Percentiles rank a stretch among this genome's conserved stretches.
Conservation (phyloP, 2,113 vertebrate genomes). For the Limanda limanda region DNA sequence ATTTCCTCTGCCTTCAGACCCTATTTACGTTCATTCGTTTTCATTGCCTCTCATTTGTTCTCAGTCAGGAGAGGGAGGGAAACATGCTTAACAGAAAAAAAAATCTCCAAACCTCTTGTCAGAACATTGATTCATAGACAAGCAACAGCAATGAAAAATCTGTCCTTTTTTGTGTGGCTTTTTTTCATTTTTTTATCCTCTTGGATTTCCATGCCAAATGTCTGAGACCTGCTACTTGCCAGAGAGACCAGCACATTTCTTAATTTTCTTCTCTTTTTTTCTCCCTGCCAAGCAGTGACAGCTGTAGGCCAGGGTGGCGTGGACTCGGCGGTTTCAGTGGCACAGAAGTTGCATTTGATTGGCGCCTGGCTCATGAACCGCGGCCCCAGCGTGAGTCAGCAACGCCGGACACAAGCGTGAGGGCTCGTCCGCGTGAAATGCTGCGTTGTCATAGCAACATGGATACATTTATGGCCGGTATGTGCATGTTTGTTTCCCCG, state of each 20-base stretch:
- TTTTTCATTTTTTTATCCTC: slow-evolving; percentile 12
- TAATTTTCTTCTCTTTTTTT: slow-evolving; percentile 24
- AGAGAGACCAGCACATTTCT: slow-evolving; percentile 22
- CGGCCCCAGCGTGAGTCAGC: slow-evolving; percentile 65
- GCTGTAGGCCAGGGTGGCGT: slow-evolving; percentile 65
- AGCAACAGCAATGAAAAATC: slow-evolving; percentile 57
- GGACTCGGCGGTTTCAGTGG: slow-evolving; percentile 65
- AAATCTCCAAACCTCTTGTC: slow-evolving; percentile 23
- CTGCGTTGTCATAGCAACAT: slow-evolving; percentile 49
- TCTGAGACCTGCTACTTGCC: slow-evolving; percentile 55
- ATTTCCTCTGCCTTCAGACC: slow-evolving; percentile 65
- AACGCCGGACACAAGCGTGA: slow-evolving; percentile 12
- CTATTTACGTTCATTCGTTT: slow-evolving; percentile 49
- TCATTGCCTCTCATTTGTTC: slow-evolving; percentile 56
- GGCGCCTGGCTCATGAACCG: slow-evolving; percentile 68
- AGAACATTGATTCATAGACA: slow-evolving; percentile 61
- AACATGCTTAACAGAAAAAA: not conserved
- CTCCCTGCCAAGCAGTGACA: slow-evolving; percentile 57
- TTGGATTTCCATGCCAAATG: slow-evolving; percentile 43
- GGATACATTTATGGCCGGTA: slow-evolving; percentile 34
- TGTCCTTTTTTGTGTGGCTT: slow-evolving; percentile 1
- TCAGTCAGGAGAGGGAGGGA: slow-evolving; percentile 13
- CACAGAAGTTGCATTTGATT: slow-evolving; percentile 70
- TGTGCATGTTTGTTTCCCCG: slow-evolving; percentile 25
- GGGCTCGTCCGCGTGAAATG: slow-evolving; percentile 42